These are phyloP conservation scores for Pachycephus smyrnensis DNA, from an alignment of 2,888 invertebrate genomes.

Conservation along the genomic window DNA sequence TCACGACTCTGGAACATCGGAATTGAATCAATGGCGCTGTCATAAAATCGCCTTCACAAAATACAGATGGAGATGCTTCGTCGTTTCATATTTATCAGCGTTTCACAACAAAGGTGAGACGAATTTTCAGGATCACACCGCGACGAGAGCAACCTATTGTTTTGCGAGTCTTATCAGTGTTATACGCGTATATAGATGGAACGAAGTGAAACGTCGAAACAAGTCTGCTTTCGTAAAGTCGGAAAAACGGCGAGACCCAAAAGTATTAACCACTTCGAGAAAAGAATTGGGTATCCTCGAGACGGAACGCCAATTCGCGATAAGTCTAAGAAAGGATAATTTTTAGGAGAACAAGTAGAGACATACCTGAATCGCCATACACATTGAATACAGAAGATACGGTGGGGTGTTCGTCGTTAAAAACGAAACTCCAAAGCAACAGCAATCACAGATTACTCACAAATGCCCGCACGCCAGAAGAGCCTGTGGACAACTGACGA, in stretches of 20 bases:
- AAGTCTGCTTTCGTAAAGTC: background rate
- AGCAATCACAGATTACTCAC: slow-evolving; percentile 44
- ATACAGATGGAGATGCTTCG: background rate
- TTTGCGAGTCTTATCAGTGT: background rate
- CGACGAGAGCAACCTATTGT: background rate
- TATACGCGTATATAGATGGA: background rate
- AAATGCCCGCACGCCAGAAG: slow-evolving; percentile 51
- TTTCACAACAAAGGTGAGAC: background rate
- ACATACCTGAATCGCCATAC: slow-evolving; percentile 89
- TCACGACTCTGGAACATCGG: background rate
- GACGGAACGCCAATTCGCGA: background rate
- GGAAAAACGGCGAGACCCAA: background rate
- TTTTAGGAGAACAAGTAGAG: slow-evolving; percentile 18
- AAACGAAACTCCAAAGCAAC: slow-evolving; percentile 55
- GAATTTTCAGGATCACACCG: background rate
- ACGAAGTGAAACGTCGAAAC: background rate
- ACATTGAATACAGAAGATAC: slow-evolving; percentile 80
- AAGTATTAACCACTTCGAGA: background rate
- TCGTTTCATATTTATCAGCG: background rate
- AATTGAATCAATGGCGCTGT: background rate
- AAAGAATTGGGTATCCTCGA: background rate
- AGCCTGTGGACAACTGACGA: slow-evolving; percentile 59
- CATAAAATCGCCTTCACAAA: background rate
- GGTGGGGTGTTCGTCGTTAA: slow-evolving; percentile 62
- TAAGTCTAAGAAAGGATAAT: background rate